Conservation (phyloP, 2,113 vertebrate genomes). For the Neofelis nebulosa region DNA sequence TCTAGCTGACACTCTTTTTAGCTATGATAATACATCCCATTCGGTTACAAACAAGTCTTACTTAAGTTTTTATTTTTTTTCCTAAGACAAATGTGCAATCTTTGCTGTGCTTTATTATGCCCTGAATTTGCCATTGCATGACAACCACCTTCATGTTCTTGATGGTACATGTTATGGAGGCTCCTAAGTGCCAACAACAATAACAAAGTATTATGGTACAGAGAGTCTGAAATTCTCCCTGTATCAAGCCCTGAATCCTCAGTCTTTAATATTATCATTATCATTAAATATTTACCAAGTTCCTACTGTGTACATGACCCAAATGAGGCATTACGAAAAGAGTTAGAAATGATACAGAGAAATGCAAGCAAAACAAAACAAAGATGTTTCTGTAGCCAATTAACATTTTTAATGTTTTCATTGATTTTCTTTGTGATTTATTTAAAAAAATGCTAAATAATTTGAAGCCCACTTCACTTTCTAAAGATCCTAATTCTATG, state of each 20-base stretch:
- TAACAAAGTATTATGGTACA: not conserved
- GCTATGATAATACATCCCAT: not conserved
- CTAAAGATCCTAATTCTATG: not conserved
- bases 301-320: not conserved
- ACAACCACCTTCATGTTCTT: not conserved
- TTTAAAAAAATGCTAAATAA: not conserved
- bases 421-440: not conserved
- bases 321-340: conserved; percentile 30
- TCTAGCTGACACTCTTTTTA: not conserved
- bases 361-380: conserved; percentile 36
- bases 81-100: not conserved
- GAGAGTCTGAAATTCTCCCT: not conserved
- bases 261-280: not conserved
- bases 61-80: not conserved
- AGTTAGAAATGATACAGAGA: not conserved
- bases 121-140: not conserved
- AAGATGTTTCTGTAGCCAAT: not conserved
- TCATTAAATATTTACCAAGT: conserved; percentile 52
- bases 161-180: not conserved
- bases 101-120: not conserved
- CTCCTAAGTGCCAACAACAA: not conserved
- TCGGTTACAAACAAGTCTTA: not conserved
- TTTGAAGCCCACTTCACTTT: conserved; percentile 24
- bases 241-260: not conserved
- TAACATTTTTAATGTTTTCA: conserved; percentile 30